These are phyloP conservation scores for Callosobruchus maculatus DNA, from an alignment of 2,888 invertebrate genomes.

Conservation along the genomic window DNA sequence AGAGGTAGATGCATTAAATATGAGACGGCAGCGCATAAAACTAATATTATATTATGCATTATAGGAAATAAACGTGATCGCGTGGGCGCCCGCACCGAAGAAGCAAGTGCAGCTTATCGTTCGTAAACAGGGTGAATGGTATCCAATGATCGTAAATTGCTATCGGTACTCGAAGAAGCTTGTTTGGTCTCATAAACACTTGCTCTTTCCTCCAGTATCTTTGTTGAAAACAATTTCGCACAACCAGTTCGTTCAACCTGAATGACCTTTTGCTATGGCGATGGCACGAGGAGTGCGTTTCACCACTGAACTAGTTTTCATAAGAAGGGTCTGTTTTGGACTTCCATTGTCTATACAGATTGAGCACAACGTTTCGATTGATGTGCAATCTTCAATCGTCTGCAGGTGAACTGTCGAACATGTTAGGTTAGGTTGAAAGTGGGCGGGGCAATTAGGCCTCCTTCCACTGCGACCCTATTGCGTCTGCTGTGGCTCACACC, in stretches of 20 bases:
- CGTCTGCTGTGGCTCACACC: no score
- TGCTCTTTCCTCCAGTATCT: background rate
- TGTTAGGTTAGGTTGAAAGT: no score
- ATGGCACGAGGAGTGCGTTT: no score
- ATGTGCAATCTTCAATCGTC: no score
- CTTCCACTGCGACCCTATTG: no score
- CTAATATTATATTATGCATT: background rate
- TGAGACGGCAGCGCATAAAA: background rate
- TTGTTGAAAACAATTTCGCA: background rate
- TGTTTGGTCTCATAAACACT: background rate
- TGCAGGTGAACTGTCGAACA: no score
- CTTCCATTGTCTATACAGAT: no score
- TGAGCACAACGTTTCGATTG: no score
- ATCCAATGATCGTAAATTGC: background rate
- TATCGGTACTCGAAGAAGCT: background rate
- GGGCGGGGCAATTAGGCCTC: no score
- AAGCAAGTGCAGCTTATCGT: background rate
- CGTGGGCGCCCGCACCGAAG: background rate
- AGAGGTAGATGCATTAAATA: background rate
- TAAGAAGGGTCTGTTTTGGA: no score
- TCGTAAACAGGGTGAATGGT: background rate
- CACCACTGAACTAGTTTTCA: no score
- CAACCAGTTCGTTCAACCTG: background rate
- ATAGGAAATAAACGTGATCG: background rate
- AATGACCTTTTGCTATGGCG: background rate